phyloP scores from a whole-genome alignment of 2,797 vertebrate species.

The Coracias cyanogaster region DNA sequence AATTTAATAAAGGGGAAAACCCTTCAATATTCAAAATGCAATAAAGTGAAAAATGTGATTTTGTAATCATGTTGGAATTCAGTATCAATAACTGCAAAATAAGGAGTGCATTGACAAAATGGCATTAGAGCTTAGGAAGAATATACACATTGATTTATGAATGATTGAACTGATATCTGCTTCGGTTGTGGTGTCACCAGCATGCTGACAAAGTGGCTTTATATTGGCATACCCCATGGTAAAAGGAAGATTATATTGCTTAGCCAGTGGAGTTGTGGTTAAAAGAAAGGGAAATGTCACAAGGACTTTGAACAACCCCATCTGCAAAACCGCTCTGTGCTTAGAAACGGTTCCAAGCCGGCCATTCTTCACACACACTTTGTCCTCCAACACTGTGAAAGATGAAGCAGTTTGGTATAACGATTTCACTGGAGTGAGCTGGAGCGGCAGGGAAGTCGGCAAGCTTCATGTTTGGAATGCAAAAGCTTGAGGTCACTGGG shows the following conservation, averaged over 20 bases:
- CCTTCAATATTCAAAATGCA: slow-evolving; percentile 71
- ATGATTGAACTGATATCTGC: slow-evolving; percentile 27
- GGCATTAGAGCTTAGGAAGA: slow-evolving; percentile 41
- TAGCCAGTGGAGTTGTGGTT: background rate
- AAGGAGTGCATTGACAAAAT: slow-evolving; percentile 58
- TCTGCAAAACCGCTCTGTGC: slow-evolving; percentile 17
- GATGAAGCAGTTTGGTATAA: background rate
- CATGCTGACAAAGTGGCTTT: slow-evolving; percentile 59
- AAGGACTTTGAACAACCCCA: background rate
- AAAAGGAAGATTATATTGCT: slow-evolving; percentile 30
- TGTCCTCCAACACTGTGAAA: background rate
- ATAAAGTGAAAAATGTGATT: slow-evolving; percentile 68
- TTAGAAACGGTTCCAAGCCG: slow-evolving; percentile 5
- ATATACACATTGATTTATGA: slow-evolving; percentile 45
- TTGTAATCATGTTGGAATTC: slow-evolving; percentile 74
- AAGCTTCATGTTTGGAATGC: background rate
- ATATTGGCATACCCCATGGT: background rate
- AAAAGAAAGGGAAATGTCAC: slow-evolving; percentile 11
- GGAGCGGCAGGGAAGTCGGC: slow-evolving; percentile 1
- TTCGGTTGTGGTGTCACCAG: slow-evolving; percentile 25
- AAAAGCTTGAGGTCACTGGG: slow-evolving; percentile 26
- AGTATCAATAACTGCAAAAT: slow-evolving; percentile 65
- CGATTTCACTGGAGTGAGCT: background rate
- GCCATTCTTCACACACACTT: slow-evolving; percentile 14
- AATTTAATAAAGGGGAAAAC: slow-evolving; percentile 73